Base-by-base conservation (phyloP, 1,140 invertebrate species). In the Holotrichia oblita region DNA sequence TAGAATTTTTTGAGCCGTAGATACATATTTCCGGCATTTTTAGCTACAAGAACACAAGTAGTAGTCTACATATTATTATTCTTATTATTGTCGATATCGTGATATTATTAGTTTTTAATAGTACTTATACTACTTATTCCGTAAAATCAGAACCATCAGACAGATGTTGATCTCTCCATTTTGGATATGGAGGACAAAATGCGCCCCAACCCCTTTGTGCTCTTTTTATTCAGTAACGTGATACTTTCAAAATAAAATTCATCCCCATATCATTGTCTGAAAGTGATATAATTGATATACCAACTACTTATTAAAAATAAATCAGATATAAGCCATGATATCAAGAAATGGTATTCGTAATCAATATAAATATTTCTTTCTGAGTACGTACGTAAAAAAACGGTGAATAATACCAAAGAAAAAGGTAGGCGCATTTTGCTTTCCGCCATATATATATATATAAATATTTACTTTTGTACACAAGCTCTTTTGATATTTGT, bases 401-500 rank as follows among this genome's bases (percentile, higher is more conserved):
- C 14, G 27, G 27, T 34, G 17, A 55, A 55, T 6, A 55, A 55
- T n/a, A 55, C 14, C n/a, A 14, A 55, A 17, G 17, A 55, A n/a
- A 24, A 72, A 72, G 24, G 22, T 78, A 22, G 27, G 24, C 41
- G 69, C 79, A 77, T 76, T 79, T 79, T 79, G 79, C 64, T 79
- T 55, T 75, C 72, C 73, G 55, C 20, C 72, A 78, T 69, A 79
- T 48, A 9, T 48, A 55, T 55, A 55, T 55, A n/a, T 17, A 55
- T 55, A 55, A 17, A 55, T 55, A 55, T 69, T 69, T 34, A 27
- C 20, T 34, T 69, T 69, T 69, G 61, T 69, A 69, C 61, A 69
- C 61, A 69, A 55, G 61, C 61, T 69, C 61, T 69, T 48, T 69
- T 69, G 61, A 69, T 69, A 69, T 69, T 73, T 82, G 81, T 81